Base-by-base conservation (phyloP, 1,140 invertebrate species). In the Epicauta chinensis region DNA sequence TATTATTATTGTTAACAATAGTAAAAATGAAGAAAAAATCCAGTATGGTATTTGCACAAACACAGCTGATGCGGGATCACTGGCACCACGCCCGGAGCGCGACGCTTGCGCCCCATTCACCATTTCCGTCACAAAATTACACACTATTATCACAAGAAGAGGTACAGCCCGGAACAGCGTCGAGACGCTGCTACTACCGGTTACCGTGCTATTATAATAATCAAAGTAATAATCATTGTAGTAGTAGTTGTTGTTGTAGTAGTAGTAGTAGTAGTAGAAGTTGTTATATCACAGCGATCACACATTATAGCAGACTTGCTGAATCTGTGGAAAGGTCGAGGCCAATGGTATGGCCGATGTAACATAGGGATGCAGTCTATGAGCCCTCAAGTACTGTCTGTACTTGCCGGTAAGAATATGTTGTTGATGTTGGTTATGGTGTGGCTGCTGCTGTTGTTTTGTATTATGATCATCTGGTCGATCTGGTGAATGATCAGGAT, bases 231-330 rank as follows among this genome's bases (percentile, higher is more conserved):
- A 23, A 23, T 23, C 23, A 23, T 23, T 7, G 7, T 23, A 23
- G 23, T 23, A 23, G 23, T 23, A 5, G 23, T 23, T 5, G 23
- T 23, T 5, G 23, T 23, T 5, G 23, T 23, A 23, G 23, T 17
- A 47, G 38, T 37, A 37, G 45, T 47, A 23, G 32, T 47, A 23
- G 34, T 38, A 55, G 55, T 56, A 37, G 56, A 49, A 43, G 51
- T 43, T 55, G 62, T 56, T 58, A 68, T 62, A 67, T 67, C 63
- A 67, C 65, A 66, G 64, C 57, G 60, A 76, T 77, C 75, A 77
- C 71, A 77, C 75, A 62, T 77, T 77, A 60, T 77, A 77, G 67
- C 75, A 77, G 59, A 77, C 75, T 67, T 77, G 75, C 66, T 75
- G 74, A 61, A 75, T 73, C 63, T 76, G 73, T 58, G 74, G 73